Evolutionary conservation across 2,888 invertebrate species (phyloP), one percentile per base, ranked within the genome.

Genomic region (Helobdella robusta): DNA sequence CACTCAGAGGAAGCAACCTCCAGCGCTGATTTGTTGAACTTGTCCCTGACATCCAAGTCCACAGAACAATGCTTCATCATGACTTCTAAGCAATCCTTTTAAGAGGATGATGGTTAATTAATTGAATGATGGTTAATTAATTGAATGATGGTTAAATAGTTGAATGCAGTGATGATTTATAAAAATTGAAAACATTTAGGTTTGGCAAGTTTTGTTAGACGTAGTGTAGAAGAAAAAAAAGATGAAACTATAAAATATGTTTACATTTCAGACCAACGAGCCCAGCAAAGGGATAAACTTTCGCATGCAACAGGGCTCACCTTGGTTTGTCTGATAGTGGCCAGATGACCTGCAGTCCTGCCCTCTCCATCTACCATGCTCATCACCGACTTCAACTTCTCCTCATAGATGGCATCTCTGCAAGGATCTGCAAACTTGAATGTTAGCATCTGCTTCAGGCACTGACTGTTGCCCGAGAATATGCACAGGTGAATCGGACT

Each of bases 401-500:
- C 34, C 23, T 32, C 34, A 15, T 54, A 18, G n/a, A 56, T 23
- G 25, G 59, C 63, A 58, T 65, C 59, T 25, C 36, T 40, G 23
- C 28, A 18, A 23, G 58, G 40, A 20, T 44, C 32, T 62, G 20
- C 40, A 35, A 52, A 64, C 64, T 56, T 34, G 46, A 66, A 63
- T 8, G 67, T 68, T 25, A 74, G 70, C 58, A 77, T 65, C 34
- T 72, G 66, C 59, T 73, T 68, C 25, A 77, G 70, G 56, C 74
- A 73, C 25, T 73, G 70, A 20, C 71, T 68, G 63, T 73, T 74
- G 25, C 73, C 73, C 30, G 72, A 68, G 44, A 75, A 73, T 5
- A 75, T 74, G 34, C 74, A 74, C 59, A 71, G 67, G 66, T 78
- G 77, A n/a, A 76, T 69, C 18, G 75, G 73, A 20, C 76, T 75